phyloP scores from a whole-genome alignment of 2,113 vertebrate genomes.

The Ceyx cyanopectus region DNA sequence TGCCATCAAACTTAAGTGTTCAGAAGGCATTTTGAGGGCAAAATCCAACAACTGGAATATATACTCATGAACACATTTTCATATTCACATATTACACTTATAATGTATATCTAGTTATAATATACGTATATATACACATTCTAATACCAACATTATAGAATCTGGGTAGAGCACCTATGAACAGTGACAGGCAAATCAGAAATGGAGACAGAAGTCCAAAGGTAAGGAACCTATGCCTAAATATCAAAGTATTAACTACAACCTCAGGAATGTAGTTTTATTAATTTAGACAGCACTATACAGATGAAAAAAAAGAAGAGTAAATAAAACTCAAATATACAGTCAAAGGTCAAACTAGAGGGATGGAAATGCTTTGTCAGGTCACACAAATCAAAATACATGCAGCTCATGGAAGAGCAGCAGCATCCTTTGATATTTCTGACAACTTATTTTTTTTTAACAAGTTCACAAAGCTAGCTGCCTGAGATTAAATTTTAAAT shows the following conservation, averaged over 20 bases:
- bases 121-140: rapidly evolving
- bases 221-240: neutral
- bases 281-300: neutral
- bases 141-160: neutral
- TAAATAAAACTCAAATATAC: neutral
- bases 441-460: neutral
- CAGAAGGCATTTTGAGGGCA: neutral
- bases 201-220: neutral
- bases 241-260: neutral
- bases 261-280: neutral
- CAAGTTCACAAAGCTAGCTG: neutral
- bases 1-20: neutral
- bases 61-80: rapidly evolving
- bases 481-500: neutral
- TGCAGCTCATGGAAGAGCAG: neutral
- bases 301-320: neutral
- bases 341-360: neutral
- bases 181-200: neutral
- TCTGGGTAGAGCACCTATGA: no score
- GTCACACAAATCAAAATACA: neutral
- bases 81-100: neutral
- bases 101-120: rapidly evolving
- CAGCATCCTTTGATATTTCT: neutral
- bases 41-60: neutral
- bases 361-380: neutral